Evolutionary conservation across 2,888 invertebrate species (phyloP).

Genomic region (Steinernema hermaphroditum): DNA sequence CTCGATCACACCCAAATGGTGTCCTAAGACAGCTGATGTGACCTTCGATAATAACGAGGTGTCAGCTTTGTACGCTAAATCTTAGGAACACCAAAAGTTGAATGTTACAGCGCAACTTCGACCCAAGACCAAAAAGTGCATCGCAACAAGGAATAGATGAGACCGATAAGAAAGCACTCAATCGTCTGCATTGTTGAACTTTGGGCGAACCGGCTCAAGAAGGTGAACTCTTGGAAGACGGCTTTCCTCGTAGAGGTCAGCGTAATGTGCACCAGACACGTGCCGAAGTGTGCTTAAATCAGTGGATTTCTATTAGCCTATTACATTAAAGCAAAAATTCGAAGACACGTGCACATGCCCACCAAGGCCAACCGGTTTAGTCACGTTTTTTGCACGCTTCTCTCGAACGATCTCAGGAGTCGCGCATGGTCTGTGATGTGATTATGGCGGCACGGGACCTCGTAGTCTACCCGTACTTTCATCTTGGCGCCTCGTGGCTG

Average conservation of each 20-base stretch:
- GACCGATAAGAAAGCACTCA: neutral
- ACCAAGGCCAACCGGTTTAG: slow-evolving; percentile 24
- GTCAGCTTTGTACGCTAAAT: neutral
- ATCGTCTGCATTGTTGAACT: neutral
- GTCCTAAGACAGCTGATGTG: neutral
- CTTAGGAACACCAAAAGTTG: neutral
- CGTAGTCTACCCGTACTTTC: neutral
- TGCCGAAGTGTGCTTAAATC: slow-evolving; percentile 10
- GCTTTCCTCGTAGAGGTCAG: neutral
- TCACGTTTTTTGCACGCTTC: slow-evolving; percentile 24
- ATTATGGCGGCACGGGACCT: neutral
- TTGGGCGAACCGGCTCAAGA: neutral
- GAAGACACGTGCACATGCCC: slow-evolving; percentile 15
- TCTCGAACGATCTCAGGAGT: slow-evolving; percentile 19
- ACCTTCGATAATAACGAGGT: slow-evolving; percentile 11
- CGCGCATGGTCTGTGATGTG: neutral
- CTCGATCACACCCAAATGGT: neutral
- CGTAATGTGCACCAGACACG: neutral
- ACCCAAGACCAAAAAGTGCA: slow-evolving; percentile 17
- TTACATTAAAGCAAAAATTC: slow-evolving; percentile 13
- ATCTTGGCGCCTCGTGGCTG: neutral
- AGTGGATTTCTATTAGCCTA: neutral
- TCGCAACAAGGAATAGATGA: slow-evolving; percentile 19
- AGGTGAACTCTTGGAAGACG: too few relatives aligned
- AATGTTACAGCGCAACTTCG: neutral